Evolutionary conservation across 2,797 vertebrate species (phyloP), one percentile per base, ranked within the genome.

Genomic region (Phataginus tricuspis): DNA sequence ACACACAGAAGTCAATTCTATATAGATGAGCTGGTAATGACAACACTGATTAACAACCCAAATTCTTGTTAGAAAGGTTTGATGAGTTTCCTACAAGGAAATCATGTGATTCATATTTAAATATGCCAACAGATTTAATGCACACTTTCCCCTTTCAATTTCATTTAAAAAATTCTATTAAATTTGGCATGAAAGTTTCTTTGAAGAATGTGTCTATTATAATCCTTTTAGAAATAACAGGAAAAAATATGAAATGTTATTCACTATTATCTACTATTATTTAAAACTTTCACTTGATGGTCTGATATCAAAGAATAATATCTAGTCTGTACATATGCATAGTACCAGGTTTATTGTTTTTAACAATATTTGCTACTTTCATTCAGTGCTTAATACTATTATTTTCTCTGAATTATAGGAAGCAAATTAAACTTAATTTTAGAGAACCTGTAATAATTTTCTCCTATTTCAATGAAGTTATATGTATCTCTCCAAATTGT

Each of bases 361-460:
- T 86, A 89, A 86, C 0, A 42, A 19, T 78, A 86, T 63, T 72
- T 84, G 19, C 18, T 90, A 77, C 25, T 83, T 82, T 95, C 2
- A 49, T 29, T 49, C 3, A 83, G 49, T 16, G 9, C 86, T 51
- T 59, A 83, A 85, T 45, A 69, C 7, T 39, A 27, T 53, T 11
- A 68, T n/a, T 86, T 90, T 95, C 87, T 84, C 51, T 94, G 6
- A 83, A 49, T 79, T 90, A 68, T 2, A 93, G 3, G 15, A 10
- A 94, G 27, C 8, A 96, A 95, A 69, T 39, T 2, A 84, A 95
- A 55, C 4, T 11, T 92, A 68, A 84, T 64, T 90, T 91, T 83
- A 93, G 27, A 96, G 21, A 92, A 71, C 7, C 66, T 7, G 86
- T 61, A 42, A 61, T 59, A 83, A 63, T 61, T 87, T 86, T 25